These are phyloP conservation scores for Stercorarius parasiticus DNA, from an alignment of 2,113 vertebrate genomes.

Conservation along the genomic window DNA sequence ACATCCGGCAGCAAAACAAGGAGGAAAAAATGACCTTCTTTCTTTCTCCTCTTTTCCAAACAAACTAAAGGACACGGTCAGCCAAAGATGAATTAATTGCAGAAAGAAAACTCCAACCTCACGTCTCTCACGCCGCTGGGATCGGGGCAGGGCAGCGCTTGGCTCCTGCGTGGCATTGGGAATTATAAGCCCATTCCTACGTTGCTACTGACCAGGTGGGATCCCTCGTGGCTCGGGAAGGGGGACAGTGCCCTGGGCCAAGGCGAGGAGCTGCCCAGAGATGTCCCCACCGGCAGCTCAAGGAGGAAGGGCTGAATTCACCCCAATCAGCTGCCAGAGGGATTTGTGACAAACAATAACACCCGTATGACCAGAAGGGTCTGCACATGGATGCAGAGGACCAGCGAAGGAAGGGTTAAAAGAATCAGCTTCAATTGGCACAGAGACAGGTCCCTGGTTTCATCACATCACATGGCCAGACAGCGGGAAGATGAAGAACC, in stretches of 20 bases:
- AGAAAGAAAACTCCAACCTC: neutral
- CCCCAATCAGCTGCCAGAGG: neutral
- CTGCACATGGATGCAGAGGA: neutral
- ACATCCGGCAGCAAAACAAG: neutral
- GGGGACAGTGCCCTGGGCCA: neutral
- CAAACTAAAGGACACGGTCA: neutral
- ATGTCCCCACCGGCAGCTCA: neutral
- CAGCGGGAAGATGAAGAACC: neutral
- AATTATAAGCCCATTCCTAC: neutral
- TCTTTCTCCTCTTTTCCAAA: neutral
- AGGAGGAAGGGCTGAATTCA: neutral
- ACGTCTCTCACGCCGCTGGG: neutral
- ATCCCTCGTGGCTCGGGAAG: neutral
- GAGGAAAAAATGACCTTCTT: neutral
- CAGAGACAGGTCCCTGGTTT: neutral
- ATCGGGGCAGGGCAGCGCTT: neutral
- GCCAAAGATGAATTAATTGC: neutral
- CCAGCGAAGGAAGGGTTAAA: neutral
- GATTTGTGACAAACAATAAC: neutral
- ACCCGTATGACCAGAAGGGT: neutral
- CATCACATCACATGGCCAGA: neutral
- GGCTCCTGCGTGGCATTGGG: neutral
- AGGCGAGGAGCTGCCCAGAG: neutral
- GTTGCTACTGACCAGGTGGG: neutral
- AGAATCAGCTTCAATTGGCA: neutral